Evolutionary conservation across 1,140 invertebrate species (phyloP).

Genomic region (Neuroterus valhalla): DNA sequence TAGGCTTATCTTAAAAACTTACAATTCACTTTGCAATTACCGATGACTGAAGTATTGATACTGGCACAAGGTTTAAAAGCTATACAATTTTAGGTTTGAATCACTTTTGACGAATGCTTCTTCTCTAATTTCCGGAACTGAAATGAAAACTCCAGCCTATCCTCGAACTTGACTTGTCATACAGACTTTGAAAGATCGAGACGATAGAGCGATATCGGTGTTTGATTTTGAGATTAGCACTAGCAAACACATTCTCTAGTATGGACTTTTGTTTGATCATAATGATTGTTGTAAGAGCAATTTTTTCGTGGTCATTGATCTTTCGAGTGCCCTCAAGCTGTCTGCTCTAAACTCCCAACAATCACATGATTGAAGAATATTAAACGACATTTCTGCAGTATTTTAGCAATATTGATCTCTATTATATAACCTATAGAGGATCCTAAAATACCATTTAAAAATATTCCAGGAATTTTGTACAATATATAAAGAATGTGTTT

Average conservation of each 20-base stretch:
- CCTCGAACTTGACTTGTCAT: conserved; percentile 28
- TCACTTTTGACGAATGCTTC: not conserved
- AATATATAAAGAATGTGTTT: not conserved
- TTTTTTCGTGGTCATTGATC: conserved; percentile 28
- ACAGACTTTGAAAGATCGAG: conserved; percentile 24
- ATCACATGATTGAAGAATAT: too few species aligned
- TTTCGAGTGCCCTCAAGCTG: conserved; percentile 24
- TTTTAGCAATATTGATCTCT: not conserved
- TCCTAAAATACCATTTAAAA: too few species aligned
- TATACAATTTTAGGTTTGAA: not conserved
- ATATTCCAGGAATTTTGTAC: not conserved
- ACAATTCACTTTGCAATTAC: not conserved
- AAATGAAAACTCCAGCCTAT: conserved; percentile 14
- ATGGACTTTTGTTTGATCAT: conserved; percentile 29
- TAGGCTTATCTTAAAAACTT: not conserved
- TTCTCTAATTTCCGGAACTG: not conserved
- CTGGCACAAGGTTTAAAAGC: not conserved
- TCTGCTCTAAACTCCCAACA: conserved; percentile 12
- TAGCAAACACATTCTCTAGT: conserved; percentile 26
- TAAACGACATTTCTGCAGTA: not conserved
- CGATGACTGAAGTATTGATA: not conserved
- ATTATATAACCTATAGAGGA: not conserved
- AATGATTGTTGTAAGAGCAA: conserved; percentile 30
- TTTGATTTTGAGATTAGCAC: conserved; percentile 27
- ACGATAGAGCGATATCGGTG: conserved; percentile 29